Evolutionary conservation across 2,797 vertebrate genomes (phyloP).

Genomic region (Saxicola maurus): DNA sequence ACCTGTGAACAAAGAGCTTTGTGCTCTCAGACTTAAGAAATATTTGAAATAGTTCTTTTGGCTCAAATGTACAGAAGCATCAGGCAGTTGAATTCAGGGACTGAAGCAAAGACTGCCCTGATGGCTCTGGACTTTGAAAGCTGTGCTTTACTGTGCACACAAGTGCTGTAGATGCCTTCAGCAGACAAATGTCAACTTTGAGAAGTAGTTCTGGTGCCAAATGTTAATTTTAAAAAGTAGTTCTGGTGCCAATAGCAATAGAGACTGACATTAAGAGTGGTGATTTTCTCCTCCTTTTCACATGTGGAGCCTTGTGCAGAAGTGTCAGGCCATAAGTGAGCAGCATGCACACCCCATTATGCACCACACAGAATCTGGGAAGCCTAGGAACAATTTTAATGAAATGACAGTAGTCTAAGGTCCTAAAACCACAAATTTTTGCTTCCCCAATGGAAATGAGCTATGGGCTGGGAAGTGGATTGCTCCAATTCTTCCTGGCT

Average conservation of each 20-base stretch:
- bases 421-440: neutral
- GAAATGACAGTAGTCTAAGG: neutral
- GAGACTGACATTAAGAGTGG: neutral
- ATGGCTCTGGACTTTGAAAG: neutral
- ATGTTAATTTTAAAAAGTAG: neutral
- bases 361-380: neutral
- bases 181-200: neutral
- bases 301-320: accelerated
- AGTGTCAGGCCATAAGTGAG: accelerated
- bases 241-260: neutral
- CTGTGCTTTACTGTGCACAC: neutral
- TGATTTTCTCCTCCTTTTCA: neutral
- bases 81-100: neutral
- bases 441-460: neutral
- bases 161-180: neutral
- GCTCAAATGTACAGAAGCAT: neutral
- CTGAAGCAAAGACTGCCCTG: neutral
- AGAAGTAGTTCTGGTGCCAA: neutral
- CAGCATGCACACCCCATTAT: neutral
- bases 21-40: neutral
- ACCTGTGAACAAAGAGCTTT: neutral
- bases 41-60: neutral
- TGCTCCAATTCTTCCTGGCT: neutral
- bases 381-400: neutral
- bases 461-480: neutral